Evolutionary conservation across 2,888 invertebrate species (phyloP).

Genomic region (Sipha maydis): DNA sequence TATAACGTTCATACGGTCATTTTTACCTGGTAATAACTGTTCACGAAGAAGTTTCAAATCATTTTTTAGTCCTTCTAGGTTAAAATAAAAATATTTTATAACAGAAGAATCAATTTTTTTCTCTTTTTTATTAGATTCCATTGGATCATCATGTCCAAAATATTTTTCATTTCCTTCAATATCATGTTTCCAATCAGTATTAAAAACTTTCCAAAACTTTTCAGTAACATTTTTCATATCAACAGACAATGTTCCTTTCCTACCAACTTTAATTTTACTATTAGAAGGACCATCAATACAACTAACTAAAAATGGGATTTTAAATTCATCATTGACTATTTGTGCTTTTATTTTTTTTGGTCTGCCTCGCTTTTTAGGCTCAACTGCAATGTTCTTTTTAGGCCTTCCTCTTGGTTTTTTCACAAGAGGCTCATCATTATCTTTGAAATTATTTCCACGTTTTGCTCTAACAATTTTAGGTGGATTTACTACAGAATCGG

Average conservation of each 20-base stretch:
- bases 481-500: slow-evolving; percentile 1
- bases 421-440: neutral
- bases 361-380: slow-evolving; percentile 47
- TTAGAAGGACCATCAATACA: slow-evolving; percentile 11
- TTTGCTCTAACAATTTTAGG: slow-evolving; percentile 49
- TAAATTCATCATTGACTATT: neutral
- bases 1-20: too few species aligned
- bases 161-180: too few species aligned
- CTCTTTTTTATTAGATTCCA: too few species aligned
- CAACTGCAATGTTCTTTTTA: slow-evolving; percentile 11
- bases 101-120: too few species aligned
- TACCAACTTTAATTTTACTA: neutral
- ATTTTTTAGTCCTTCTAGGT: too few species aligned
- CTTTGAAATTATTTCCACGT: neutral
- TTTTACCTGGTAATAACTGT: too few species aligned
- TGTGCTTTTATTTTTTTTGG: slow-evolving; percentile 16
- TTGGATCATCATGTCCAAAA: too few species aligned
- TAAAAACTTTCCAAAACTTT: slow-evolving; percentile 21
- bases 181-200: too few species aligned
- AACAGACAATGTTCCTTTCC: neutral
- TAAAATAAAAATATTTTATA: too few species aligned
- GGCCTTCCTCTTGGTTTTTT: slow-evolving; percentile 60
- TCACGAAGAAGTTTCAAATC: too few species aligned
- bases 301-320: neutral
- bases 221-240: slow-evolving; percentile 9